Evolutionary conservation across 2,113 vertebrate species (phyloP).

Genomic region (Cettia cetti): DNA sequence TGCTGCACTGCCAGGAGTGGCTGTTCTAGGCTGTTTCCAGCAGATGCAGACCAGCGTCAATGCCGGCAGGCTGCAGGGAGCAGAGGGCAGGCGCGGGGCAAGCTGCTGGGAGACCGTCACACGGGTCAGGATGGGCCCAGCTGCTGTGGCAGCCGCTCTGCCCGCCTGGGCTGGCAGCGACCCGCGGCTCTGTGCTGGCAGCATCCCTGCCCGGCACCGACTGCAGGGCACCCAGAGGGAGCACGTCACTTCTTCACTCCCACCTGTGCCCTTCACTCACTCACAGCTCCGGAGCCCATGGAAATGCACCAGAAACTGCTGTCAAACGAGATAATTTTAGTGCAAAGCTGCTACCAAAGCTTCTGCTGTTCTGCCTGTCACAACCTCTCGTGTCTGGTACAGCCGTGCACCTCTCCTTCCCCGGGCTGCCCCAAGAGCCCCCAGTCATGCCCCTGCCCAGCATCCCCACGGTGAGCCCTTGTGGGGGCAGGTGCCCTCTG

Average conservation of each 20-base stretch:
- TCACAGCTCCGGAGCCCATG: neutral
- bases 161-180: neutral
- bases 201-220: neutral
- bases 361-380: neutral
- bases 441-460: accelerated
- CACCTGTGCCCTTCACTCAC: neutral
- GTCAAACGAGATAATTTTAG: conserved; percentile 4
- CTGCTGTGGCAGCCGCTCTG: neutral
- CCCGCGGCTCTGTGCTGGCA: accelerated
- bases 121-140: accelerated
- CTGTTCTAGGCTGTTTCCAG: neutral
- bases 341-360: neutral
- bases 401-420: neutral
- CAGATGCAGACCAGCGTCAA: accelerated
- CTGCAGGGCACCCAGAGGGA: neutral
- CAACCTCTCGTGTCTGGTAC: neutral
- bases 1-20: accelerated
- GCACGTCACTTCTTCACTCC: neutral
- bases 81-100: accelerated
- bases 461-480: accelerated
- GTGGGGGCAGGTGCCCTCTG: neutral
- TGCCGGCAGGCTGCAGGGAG: neutral
- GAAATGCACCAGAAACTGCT: conserved; percentile 1
- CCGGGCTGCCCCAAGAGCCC: accelerated
- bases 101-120: neutral